Conservation (phyloP, 2,113 vertebrate species). For the Lophius piscatorius region DNA sequence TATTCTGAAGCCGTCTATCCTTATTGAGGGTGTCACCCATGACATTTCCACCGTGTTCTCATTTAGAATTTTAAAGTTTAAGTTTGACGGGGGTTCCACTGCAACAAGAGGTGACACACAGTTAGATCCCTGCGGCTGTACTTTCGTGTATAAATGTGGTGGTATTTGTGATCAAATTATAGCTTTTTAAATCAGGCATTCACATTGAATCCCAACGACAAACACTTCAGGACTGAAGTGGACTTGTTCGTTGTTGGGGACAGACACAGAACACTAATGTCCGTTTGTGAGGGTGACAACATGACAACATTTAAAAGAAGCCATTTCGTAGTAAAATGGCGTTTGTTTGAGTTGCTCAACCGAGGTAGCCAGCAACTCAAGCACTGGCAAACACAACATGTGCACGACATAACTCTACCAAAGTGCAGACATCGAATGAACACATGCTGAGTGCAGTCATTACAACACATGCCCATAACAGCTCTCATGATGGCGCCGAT, state of each 20-base stretch:
- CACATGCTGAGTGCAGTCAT: constrained; percentile 94
- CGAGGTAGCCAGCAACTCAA: constrained; percentile 91
- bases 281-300: constrained; percentile 78
- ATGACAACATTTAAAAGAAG: constrained; percentile 83
- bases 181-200: constrained; percentile 81
- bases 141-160: constrained; percentile 19
- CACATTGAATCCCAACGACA: constrained; percentile 92
- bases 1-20: constrained; percentile 92
- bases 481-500: constrained; percentile 65
- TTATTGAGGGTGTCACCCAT: constrained; percentile 87
- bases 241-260: constrained; percentile 88
- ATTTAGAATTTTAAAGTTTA: constrained; percentile 99
- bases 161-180: constrained; percentile 57
- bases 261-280: constrained; percentile 79
- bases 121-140: constrained; percentile 63
- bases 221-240: constrained; percentile 85
- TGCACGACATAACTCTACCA: constrained; percentile 85
- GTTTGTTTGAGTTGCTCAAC: constrained; percentile 92
- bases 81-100: constrained; percentile 96
- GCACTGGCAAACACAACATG: constrained; percentile 89
- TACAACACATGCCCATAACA: constrained; percentile 89
- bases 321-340: constrained; percentile 93
- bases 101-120: constrained; percentile 72
- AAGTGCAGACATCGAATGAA: constrained; percentile 90
- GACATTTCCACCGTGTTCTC: constrained; percentile 98